Evolutionary conservation across 2,888 invertebrate species (phyloP).

Genomic region (Sarcophaga variegata): DNA sequence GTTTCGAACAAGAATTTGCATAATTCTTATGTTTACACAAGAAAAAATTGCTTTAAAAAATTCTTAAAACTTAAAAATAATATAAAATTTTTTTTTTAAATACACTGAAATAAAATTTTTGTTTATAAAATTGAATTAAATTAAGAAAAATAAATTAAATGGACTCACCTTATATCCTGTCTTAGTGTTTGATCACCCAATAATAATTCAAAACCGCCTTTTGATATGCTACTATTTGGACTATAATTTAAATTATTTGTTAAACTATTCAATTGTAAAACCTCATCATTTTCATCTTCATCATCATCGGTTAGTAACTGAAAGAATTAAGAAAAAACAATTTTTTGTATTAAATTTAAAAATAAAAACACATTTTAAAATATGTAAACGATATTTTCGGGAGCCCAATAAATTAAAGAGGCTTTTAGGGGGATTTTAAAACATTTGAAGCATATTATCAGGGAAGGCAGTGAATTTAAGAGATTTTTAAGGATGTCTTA

Average conservation of each 20-base stretch:
- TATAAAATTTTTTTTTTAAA: neutral
- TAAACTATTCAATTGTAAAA: constrained; percentile 68
- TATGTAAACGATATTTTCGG: no score
- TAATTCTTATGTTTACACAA: no score
- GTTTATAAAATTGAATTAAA: neutral
- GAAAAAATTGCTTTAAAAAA: no score
- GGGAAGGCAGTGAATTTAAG: no score
- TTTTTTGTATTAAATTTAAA: neutral
- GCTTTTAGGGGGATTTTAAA: no score
- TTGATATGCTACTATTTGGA: constrained; percentile 82
- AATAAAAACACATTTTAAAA: neutral
- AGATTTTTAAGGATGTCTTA: no score
- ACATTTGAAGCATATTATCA: no score
- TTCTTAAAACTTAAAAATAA: neutral
- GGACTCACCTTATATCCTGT: constrained; percentile 79
- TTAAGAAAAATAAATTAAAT: neutral
- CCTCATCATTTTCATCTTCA: constrained; percentile 69
- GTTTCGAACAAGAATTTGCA: no score
- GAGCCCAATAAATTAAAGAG: no score
- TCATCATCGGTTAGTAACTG: constrained; percentile 80
- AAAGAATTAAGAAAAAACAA: constrained; percentile 34
- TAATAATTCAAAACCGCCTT: constrained; percentile 82
- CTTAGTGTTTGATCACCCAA: constrained; percentile 81
- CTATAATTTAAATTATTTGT: constrained; percentile 74
- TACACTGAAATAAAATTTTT: neutral